These are phyloP conservation scores for Frankliniella intonsa DNA, from an alignment of 2,888 invertebrate species.

Conservation along the genomic window DNA sequence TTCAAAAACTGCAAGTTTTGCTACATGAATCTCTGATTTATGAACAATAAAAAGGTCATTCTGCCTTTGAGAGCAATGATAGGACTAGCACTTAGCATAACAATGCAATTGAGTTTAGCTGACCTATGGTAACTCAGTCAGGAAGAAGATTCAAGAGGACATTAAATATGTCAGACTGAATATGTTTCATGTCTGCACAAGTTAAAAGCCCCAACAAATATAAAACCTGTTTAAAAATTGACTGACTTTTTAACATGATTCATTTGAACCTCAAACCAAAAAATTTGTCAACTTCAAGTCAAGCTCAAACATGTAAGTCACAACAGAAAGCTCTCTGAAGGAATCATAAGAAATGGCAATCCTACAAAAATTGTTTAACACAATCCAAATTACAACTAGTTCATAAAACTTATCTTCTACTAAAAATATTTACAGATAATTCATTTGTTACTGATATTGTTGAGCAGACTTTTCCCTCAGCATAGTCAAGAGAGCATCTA, in stretches of 20 bases:
- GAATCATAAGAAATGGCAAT: neutral
- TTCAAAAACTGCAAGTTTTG: neutral
- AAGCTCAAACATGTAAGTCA: neutral
- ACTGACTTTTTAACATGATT: neutral
- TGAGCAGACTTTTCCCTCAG: constrained; percentile 16
- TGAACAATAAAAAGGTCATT: neutral
- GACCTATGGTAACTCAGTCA: constrained; percentile 22
- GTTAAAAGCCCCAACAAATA: neutral
- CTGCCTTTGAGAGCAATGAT: neutral
- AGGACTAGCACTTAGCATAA: constrained; percentile 24
- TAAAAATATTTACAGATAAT: constrained; percentile 1
- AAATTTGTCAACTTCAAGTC: neutral
- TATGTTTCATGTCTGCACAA: neutral
- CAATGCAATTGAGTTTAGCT: neutral
- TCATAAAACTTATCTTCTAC: neutral
- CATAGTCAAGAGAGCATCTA: constrained; percentile 9
- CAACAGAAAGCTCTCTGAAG: neutral
- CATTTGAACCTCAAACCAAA: neutral
- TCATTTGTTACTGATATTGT: constrained; percentile 14
- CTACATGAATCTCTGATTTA: neutral
- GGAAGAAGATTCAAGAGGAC: neutral
- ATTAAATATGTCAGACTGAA: neutral
- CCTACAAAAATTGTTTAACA: neutral
- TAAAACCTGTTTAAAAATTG: neutral
- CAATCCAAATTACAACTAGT: neutral